phyloP scores from a whole-genome alignment of 2,797 vertebrate genomes.

The Diglossa cyanea region DNA sequence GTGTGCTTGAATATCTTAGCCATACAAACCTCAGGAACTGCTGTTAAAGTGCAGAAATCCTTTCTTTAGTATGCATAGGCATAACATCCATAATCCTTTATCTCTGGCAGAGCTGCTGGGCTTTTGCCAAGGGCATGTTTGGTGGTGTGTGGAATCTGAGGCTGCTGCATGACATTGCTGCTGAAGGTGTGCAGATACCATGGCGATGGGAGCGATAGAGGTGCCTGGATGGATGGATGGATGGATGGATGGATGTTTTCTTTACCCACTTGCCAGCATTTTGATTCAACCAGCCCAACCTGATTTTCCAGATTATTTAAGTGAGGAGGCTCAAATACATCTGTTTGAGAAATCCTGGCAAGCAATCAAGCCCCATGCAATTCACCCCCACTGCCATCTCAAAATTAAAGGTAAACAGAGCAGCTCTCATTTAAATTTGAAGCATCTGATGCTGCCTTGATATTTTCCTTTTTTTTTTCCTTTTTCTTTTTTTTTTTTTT shows the following conservation, averaged over 20 bases:
- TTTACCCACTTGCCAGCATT: conserved; percentile 61
- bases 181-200: conserved; percentile 22
- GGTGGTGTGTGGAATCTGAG: conserved; percentile 63
- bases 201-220: neutral
- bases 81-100: conserved; percentile 70
- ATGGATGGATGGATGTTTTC: conserved; percentile 39
- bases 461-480: neutral
- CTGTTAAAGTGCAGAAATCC: conserved; percentile 57
- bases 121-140: conserved; percentile 69
- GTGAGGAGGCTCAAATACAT: conserved; percentile 69
- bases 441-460: conserved; percentile 57
- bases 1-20: conserved; percentile 47
- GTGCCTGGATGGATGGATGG: neutral
- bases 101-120: conserved; percentile 65
- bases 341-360: conserved; percentile 72
- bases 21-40: conserved; percentile 27
- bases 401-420: conserved; percentile 74
- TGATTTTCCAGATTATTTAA: conserved; percentile 79
- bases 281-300: conserved; percentile 75
- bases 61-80: conserved; percentile 65
- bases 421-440: conserved; percentile 70
- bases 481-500: neutral
- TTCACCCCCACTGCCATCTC: conserved; percentile 54
- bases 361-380: conserved; percentile 63
- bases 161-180: conserved; percentile 47